Conservation (phyloP, 2,888 invertebrate species). For the Cephus sareptanus region DNA sequence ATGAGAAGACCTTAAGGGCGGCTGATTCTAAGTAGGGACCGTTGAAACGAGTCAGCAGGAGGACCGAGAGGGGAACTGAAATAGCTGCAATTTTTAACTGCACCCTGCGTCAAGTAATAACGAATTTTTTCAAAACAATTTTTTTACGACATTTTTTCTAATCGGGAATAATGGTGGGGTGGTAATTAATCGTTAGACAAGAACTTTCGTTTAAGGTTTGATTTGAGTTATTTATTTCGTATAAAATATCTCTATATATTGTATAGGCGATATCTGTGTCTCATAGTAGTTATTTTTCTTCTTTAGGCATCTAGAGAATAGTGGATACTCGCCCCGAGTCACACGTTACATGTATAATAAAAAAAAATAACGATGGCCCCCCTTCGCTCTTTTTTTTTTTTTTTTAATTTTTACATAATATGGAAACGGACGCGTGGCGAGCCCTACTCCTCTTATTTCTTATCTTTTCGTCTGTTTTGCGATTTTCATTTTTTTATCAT, state of each 20-base stretch:
- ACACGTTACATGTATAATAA: slow-evolving; percentile 25
- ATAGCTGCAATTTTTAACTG: no score
- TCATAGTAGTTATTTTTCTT: slow-evolving; percentile 52
- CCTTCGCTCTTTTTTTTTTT: slow-evolving; percentile 17
- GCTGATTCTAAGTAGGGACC: no score
- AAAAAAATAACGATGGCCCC: slow-evolving; percentile 24
- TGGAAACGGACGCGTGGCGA: slow-evolving; percentile 30
- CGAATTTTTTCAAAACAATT: no score
- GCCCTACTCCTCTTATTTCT: slow-evolving; percentile 30
- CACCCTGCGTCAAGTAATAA: no score
- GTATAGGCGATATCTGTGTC: slow-evolving; percentile 36
- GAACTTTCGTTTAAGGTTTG: slow-evolving; percentile 20
- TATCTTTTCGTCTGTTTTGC: slow-evolving; percentile 12
- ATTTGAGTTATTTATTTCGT: slow-evolving; percentile 34
- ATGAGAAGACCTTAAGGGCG: no score
- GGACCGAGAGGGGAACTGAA: no score
- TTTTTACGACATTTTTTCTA: no score
- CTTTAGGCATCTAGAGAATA: slow-evolving; percentile 55
- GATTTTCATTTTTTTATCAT: slow-evolving; percentile 28
- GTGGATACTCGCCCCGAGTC: slow-evolving; percentile 50
- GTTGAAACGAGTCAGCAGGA: no score
- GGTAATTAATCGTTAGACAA: no score
- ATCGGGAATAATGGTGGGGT: no score
- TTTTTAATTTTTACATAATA: slow-evolving; percentile 17
- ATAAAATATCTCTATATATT: slow-evolving; percentile 34